Percentiles rank a stretch among this genome's conserved stretches.
Conservation (phyloP, 2,797 vertebrate species). For the Oreortyx pictus region DNA sequence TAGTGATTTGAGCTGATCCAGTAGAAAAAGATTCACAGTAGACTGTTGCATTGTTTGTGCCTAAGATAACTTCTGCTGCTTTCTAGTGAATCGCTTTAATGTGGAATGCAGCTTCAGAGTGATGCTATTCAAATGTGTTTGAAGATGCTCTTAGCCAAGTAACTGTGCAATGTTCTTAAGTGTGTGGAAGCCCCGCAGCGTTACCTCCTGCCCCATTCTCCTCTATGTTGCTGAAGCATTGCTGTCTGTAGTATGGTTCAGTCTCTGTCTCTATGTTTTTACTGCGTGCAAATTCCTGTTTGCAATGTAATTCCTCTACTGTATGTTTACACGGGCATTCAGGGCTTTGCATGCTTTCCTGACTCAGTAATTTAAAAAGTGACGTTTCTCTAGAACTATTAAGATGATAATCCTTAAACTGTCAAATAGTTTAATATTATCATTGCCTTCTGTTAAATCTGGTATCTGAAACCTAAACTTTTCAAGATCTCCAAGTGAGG, state of each 20-base stretch:
- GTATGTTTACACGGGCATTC: neutral
- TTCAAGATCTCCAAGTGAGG: neutral
- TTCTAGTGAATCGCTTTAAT: neutral
- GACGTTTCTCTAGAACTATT: neutral
- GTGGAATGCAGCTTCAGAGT: slow-evolving; percentile 17
- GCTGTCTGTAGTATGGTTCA: neutral
- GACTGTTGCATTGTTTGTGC: neutral
- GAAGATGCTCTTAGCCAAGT: neutral
- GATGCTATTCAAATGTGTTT: neutral
- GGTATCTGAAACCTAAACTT: neutral
- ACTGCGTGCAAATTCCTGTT: neutral
- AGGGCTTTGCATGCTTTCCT: slow-evolving; percentile 22
- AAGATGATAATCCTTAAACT: neutral
- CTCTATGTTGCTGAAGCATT: slow-evolving; percentile 45
- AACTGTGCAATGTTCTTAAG: neutral
- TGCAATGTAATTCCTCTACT: neutral
- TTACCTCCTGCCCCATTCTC: neutral
- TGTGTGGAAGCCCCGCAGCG: neutral
- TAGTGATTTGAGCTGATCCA: neutral
- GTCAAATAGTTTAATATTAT: neutral
- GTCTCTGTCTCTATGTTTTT: neutral
- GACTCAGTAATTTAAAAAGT: neutral
- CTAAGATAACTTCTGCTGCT: neutral
- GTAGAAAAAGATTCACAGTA: neutral
- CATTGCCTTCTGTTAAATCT: neutral